Percentiles rank a stretch among this genome's conserved stretches.
Evolutionary conservation across 2,113 vertebrate species (phyloP).

Genomic region (Tyto alba): DNA sequence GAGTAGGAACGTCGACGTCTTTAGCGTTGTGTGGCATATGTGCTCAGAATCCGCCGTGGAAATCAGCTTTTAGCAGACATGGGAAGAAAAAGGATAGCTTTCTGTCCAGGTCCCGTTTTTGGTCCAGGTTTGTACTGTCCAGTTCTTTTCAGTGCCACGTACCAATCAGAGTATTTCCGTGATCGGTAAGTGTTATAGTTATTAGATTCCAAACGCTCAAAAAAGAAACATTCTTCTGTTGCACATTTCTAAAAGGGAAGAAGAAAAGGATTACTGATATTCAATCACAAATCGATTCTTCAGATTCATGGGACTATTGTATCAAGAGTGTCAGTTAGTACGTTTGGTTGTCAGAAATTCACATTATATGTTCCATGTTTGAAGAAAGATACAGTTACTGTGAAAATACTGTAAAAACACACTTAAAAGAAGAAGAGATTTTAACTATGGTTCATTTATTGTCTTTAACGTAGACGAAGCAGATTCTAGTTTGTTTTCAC

Average conservation of each 20-base stretch:
- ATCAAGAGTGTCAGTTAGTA: neutral
- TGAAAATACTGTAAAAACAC: neutral
- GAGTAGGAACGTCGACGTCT: neutral
- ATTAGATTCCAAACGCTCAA: constrained; percentile 92
- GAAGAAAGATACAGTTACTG: neutral
- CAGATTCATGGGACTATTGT: neutral
- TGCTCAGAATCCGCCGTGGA: neutral
- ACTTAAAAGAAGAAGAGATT: neutral
- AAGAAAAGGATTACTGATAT: neutral
- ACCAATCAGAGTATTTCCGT: constrained; percentile 92
- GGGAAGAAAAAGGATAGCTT: constrained; percentile 97
- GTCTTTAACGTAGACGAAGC: neutral
- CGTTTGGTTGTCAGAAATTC: neutral
- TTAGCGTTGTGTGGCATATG: neutral
- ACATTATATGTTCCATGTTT: neutral
- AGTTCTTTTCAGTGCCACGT: constrained; percentile 93
- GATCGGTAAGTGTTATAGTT: constrained; percentile 99
- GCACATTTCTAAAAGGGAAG: constrained; percentile 81
- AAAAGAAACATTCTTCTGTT: constrained; percentile 97
- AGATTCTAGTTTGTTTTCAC: neutral
- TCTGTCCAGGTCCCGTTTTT: constrained; percentile 93
- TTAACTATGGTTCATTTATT: neutral
- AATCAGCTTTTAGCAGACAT: constrained; percentile 92
- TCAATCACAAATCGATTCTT: neutral
- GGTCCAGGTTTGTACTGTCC: constrained; percentile 93